These are phyloP conservation scores for Lymantria dispar DNA, from an alignment of 2,888 invertebrate species.

Conservation along the genomic window DNA sequence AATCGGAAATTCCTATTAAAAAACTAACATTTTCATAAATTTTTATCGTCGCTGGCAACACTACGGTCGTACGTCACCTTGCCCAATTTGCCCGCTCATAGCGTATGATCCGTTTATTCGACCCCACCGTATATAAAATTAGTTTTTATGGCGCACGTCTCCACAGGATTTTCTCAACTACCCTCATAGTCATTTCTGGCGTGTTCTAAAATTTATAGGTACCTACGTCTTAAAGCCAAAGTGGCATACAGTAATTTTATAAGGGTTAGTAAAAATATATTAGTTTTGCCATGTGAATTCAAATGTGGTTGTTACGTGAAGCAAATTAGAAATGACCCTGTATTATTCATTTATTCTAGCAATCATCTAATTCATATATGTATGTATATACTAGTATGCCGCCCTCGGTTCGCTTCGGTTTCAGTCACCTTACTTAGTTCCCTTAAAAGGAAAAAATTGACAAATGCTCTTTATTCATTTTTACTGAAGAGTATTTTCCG, in stretches of 20 bases:
- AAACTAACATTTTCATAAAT: neutral
- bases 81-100: conserved; percentile 6
- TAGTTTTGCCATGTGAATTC: neutral
- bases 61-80: neutral
- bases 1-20: neutral
- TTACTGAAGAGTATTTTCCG: too few relatives aligned
- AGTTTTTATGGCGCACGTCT: conserved; percentile 27
- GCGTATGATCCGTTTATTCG: conserved; percentile 20
- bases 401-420: too few relatives aligned
- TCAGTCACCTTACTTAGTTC: too few relatives aligned
- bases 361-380: too few relatives aligned
- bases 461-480: too few relatives aligned
- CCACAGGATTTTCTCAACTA: conserved; percentile 23
- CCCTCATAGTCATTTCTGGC: conserved; percentile 18
- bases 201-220: conserved; percentile 26
- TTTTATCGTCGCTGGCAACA: neutral
- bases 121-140: conserved; percentile 30
- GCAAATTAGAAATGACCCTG: too few relatives aligned
- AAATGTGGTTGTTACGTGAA: neutral
- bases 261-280: conserved; percentile 2
- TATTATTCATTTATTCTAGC: too few relatives aligned
- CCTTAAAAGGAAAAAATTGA: too few relatives aligned
- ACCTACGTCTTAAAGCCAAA: conserved; percentile 18
- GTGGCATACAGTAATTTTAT: conserved; percentile 15
- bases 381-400: too few relatives aligned